Conservation (phyloP, 2,797 vertebrate genomes). For the Manis javanica region DNA sequence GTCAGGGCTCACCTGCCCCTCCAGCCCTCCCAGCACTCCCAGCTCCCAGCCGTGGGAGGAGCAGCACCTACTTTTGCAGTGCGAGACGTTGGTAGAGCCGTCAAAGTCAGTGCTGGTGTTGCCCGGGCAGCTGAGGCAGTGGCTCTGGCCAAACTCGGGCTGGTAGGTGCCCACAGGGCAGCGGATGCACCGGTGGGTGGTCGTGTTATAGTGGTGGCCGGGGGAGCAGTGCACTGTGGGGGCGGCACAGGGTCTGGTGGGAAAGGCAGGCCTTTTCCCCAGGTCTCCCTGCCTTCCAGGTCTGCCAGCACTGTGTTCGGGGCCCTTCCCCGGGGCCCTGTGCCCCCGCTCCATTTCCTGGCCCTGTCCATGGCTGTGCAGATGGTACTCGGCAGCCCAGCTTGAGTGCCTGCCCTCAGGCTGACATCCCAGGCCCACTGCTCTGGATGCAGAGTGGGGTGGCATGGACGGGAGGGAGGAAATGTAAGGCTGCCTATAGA, state of each 20-base stretch:
- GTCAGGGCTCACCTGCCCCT: rapidly evolving
- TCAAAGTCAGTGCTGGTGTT: conserved; percentile 98
- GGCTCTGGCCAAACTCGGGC: conserved; percentile 97
- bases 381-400: not conserved
- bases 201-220: conserved; percentile 96
- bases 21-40: rapidly evolving
- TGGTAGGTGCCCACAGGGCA: conserved; percentile 95
- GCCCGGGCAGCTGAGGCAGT: conserved; percentile 96
- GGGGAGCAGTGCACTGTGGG: conserved; percentile 95
- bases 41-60: rapidly evolving
- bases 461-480: not conserved
- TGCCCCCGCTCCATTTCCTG: rapidly evolving
- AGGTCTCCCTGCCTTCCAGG: not conserved
- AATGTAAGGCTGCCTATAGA: rapidly evolving
- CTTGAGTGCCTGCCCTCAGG: rapidly evolving
- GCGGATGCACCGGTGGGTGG: conserved; percentile 95
- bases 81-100: conserved; percentile 96
- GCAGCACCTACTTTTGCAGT: conserved; percentile 95
- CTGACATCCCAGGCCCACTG: not conserved
- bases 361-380: rapidly evolving
- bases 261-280: not conserved
- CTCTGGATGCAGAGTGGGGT: not conserved
- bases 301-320: not conserved
- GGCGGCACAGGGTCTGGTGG: not conserved
- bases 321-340: not conserved